A percentile compares a stretch with the other conserved stretches of the same genome.
phyloP scores from a whole-genome alignment of 1,140 invertebrate genomes.

The Drosophila kurseongensis region DNA sequence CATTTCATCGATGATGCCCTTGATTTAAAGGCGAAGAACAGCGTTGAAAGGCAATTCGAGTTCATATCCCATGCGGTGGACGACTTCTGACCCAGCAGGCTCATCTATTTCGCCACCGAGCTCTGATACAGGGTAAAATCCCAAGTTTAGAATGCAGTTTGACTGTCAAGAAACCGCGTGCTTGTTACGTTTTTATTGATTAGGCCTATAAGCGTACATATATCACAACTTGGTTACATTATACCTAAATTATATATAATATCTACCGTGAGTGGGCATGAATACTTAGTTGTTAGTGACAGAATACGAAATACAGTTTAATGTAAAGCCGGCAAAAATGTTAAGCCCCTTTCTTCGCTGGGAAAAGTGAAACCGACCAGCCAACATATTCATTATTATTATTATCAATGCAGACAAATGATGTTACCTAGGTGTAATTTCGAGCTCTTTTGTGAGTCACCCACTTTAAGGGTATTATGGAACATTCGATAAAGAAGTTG shows the following conservation, averaged over 20 bases:
- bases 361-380: slow-evolving; percentile 38
- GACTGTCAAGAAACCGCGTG: slow-evolving; percentile 36
- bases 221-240: slow-evolving; percentile 24
- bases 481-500: slow-evolving; percentile 33
- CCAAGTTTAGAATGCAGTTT: slow-evolving; percentile 20
- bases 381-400: slow-evolving; percentile 24
- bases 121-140: slow-evolving; percentile 28
- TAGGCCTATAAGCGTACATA: slow-evolving; percentile 27
- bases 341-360: slow-evolving; percentile 18
- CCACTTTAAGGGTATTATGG: slow-evolving; percentile 21
- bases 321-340: slow-evolving; percentile 18
- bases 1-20: slow-evolving; percentile 84
- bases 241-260: slow-evolving; percentile 5
- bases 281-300: slow-evolving; percentile 37
- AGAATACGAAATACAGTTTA: slow-evolving; percentile 42
- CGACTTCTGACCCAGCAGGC: slow-evolving; percentile 76
- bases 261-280: slow-evolving; percentile 14
- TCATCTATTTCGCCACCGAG: slow-evolving; percentile 59
- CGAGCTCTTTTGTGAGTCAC: slow-evolving; percentile 28
- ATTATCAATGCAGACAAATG: slow-evolving; percentile 19
- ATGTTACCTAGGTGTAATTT: slow-evolving; percentile 33
- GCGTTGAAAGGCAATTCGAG: slow-evolving; percentile 77
- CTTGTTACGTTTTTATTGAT: slow-evolving; percentile 47
- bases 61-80: slow-evolving; percentile 79
- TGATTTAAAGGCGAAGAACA: slow-evolving; percentile 47